Percentiles rank a stretch among this genome's conserved stretches.
These are phyloP conservation scores for Gymnorhina tibicen DNA, from an alignment of 2,113 vertebrate genomes.

Conservation along the genomic window DNA sequence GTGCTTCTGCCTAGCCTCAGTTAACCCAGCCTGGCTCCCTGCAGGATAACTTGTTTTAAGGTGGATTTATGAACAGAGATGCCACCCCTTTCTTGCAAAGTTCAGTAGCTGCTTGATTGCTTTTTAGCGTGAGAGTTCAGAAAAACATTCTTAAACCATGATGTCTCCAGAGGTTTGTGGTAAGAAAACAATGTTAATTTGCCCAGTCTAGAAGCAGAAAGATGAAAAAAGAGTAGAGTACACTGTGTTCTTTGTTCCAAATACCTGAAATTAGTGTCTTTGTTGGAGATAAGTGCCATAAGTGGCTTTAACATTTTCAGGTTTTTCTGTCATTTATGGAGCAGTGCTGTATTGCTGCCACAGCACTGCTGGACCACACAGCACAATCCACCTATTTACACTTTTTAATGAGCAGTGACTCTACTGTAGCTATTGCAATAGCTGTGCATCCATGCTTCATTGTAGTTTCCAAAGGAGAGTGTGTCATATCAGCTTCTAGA, in stretches of 20 bases:
- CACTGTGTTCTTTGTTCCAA: neutral
- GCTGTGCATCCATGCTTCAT: neutral
- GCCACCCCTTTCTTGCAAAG: neutral
- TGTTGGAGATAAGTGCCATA: neutral
- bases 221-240: neutral
- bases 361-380: neutral
- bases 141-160: neutral
- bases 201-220: neutral
- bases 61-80: neutral
- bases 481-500: neutral
- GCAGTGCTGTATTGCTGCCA: neutral
- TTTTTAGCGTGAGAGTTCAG: neutral
- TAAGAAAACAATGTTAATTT: slow-evolving; percentile 18
- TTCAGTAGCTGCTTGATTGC: neutral
- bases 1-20: neutral
- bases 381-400: neutral
- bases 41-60: neutral
- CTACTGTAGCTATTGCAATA: neutral
- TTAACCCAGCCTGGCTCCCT: neutral
- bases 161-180: neutral
- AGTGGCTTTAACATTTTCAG: neutral
- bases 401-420: neutral
- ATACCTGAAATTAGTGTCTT: neutral
- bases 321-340: neutral
- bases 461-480: neutral